Evolutionary conservation across 2,113 vertebrate species (phyloP).

Genomic region (Actenoides hombroni): DNA sequence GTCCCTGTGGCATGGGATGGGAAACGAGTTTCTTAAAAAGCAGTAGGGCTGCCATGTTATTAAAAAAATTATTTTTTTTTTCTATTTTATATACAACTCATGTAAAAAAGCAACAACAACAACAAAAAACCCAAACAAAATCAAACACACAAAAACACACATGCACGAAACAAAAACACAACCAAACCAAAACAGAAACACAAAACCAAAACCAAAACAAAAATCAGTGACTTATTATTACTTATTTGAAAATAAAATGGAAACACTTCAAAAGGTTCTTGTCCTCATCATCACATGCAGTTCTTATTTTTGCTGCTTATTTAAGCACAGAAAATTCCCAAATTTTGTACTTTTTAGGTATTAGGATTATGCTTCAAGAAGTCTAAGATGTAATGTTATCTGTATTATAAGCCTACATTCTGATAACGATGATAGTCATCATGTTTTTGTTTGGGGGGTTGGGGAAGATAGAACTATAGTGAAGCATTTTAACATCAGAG

Average conservation of each 20-base stretch:
- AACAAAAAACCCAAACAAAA: no score
- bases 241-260: background rate
- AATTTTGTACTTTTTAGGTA: background rate
- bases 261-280: background rate
- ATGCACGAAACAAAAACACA: no score
- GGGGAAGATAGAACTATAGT: background rate
- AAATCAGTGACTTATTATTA: background rate
- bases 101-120: background rate
- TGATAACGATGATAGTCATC: background rate
- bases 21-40: background rate
- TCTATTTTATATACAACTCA: rapidly evolving
- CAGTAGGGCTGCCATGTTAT: background rate
- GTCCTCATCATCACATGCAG: background rate
- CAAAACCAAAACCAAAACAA: no score
- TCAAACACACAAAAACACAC: no score
- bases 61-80: background rate
- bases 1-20: background rate
- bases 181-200: background rate
- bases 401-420: background rate
- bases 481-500: background rate
- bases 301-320: background rate
- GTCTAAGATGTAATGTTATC: background rate
- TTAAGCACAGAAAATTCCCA: background rate
- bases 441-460: background rate
- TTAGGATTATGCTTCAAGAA: background rate